Percentiles rank a stretch among this genome's conserved stretches.
Conservation (phyloP, 2,113 vertebrate species). For the Illadopsis cleaveri region DNA sequence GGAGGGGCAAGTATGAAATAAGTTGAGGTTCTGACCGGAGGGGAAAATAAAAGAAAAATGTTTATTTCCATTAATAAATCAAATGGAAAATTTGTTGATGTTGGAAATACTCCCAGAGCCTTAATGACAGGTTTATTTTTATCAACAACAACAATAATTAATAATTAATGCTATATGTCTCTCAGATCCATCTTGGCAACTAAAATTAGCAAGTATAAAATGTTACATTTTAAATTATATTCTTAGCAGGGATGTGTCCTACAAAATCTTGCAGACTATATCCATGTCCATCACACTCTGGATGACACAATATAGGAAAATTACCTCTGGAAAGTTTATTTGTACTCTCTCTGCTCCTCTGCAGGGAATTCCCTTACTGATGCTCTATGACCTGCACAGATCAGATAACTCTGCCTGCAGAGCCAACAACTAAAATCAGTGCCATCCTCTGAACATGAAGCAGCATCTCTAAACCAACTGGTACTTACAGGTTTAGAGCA, state of each 20-base stretch:
- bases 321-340: neutral
- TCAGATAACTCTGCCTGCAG: neutral
- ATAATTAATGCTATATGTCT: constrained; percentile 49
- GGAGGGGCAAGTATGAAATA: neutral
- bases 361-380: neutral
- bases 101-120: constrained; percentile 37
- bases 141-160: constrained; percentile 45
- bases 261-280: neutral
- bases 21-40: neutral
- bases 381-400: neutral
- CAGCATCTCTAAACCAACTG: neutral
- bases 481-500: neutral
- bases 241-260: neutral
- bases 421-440: neutral
- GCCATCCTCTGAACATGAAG: neutral
- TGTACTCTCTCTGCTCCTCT: neutral
- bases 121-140: constrained; percentile 55
- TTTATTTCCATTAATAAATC: constrained; percentile 26
- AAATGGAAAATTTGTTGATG: constrained; percentile 20
- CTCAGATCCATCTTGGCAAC: constrained; percentile 16
- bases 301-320: neutral
- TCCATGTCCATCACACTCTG: neutral
- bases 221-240: neutral
- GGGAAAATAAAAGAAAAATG: neutral
- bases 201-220: constrained; percentile 37